phyloP scores from a whole-genome alignment of 2,113 vertebrate genomes.

The Bucco capensis region DNA sequence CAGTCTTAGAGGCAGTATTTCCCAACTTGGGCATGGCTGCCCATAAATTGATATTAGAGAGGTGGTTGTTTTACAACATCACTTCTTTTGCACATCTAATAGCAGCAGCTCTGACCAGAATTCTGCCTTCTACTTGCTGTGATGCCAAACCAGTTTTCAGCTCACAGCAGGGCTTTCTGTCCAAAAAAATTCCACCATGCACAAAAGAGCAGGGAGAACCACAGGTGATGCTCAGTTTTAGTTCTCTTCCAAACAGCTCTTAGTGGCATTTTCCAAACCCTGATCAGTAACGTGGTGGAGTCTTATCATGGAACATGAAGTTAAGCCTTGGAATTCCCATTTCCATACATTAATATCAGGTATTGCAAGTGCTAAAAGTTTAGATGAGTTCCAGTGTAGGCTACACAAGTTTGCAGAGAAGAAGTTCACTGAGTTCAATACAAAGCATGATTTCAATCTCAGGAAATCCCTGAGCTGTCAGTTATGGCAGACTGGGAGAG shows the following conservation, averaged over 20 bases:
- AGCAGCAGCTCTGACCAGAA: background rate
- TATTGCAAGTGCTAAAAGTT: background rate
- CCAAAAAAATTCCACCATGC: background rate
- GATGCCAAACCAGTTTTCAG: background rate
- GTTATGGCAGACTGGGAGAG: background rate
- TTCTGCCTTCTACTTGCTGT: background rate
- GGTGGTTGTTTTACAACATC: fast-evolving
- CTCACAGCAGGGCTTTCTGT: background rate
- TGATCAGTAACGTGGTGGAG: background rate
- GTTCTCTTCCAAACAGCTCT: background rate
- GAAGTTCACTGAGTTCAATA: background rate
- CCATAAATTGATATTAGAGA: background rate
- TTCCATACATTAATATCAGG: background rate
- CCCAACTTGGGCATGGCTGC: background rate
- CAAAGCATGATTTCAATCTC: background rate
- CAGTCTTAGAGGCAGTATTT: background rate
- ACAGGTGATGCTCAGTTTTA: background rate
- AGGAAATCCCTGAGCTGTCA: background rate
- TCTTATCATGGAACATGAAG: background rate
- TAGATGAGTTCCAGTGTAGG: background rate
- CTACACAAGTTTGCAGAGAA: background rate
- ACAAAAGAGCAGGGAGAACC: background rate
- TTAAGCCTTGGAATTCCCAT: background rate
- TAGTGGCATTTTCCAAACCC: background rate
- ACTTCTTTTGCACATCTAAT: background rate